Evolutionary conservation across 2,888 invertebrate genomes (phyloP), one percentile per base, ranked within the genome.

Genomic region (Mayetiola destructor): DNA sequence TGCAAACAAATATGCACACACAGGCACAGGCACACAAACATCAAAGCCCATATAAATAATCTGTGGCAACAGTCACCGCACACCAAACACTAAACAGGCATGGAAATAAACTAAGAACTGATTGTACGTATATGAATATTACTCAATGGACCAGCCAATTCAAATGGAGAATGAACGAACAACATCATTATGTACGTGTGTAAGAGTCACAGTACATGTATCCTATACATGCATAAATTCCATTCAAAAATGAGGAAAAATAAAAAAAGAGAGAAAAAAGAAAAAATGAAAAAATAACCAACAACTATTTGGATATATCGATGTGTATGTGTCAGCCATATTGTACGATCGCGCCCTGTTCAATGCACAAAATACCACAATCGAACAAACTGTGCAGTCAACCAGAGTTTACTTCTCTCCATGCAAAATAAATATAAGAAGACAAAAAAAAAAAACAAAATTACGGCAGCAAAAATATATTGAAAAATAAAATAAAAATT

Each of bases 261-360:
- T n/a, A n/a, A n/a, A n/a, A n/a, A n/a, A n/a, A n/a, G n/a, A n/a
- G n/a, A n/a, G n/a, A n/a, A n/a, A n/a, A n/a, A n/a, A n/a, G n/a
- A n/a, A n/a, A n/a, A n/a, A n/a, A n/a, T n/a, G n/a, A n/a, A n/a
- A n/a, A n/a, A n/a, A n/a, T n/a, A n/a, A n/a, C n/a, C n/a, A n/a
- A n/a, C n/a, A n/a, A n/a, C n/a, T 40, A 8, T n/a, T 21, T 42
- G 23, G 8, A 8, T n/a, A 23, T 12, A 18, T 40, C 39, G 39
- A 20, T 40, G 39, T 40, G 39, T 40, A 40, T 42, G 23, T 48
- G 53, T 59, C 60, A 58, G 60, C 60, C 60, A 60, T 60, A 59
- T 61, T 61, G 61, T 61, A 53, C 42, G 59, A 61, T 60, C 60
- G 61, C 61, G 61, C 61, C 61, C 61, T 60, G 59, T 29, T 52